Evolutionary conservation across 2,113 vertebrate genomes (phyloP).

Genomic region (Nesoenas mayeri): DNA sequence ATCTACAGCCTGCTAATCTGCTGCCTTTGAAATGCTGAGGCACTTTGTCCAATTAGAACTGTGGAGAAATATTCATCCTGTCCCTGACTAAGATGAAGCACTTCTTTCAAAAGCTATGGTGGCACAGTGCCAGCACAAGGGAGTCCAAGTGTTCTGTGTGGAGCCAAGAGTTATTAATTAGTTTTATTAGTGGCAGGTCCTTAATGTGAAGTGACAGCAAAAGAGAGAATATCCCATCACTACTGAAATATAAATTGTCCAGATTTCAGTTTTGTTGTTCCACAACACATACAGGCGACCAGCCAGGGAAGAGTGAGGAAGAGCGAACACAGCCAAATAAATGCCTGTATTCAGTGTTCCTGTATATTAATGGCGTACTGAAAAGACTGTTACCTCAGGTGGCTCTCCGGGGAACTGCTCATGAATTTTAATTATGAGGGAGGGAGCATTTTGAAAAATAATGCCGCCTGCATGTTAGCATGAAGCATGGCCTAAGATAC

Average conservation of each 20-base stretch:
- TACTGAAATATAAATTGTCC: conserved; percentile 79
- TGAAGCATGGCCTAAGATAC: background rate
- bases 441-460: conserved; percentile 48
- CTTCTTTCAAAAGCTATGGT: conserved; percentile 85
- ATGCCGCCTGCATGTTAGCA: background rate
- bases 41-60: conserved; percentile 95
- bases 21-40: conserved; percentile 82
- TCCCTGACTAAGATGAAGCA: conserved; percentile 92
- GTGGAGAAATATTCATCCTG: conserved; percentile 88
- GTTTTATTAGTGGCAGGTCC: conserved; percentile 86
- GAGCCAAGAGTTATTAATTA: conserved; percentile 93
- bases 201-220: conserved; percentile 87
- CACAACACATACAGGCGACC: conserved; percentile 63
- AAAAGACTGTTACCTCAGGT: conserved; percentile 74
- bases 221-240: conserved; percentile 76
- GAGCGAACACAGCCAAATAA: conserved; percentile 63
- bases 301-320: conserved; percentile 71
- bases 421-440: conserved; percentile 69
- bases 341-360: conserved; percentile 65
- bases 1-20: conserved; percentile 74
- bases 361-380: conserved; percentile 69
- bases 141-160: conserved; percentile 79
- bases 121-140: conserved; percentile 81
- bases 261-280: conserved; percentile 73
- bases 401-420: conserved; percentile 63